phyloP scores from a whole-genome alignment of 2,888 invertebrate species.

The Leptopilina myrica region DNA sequence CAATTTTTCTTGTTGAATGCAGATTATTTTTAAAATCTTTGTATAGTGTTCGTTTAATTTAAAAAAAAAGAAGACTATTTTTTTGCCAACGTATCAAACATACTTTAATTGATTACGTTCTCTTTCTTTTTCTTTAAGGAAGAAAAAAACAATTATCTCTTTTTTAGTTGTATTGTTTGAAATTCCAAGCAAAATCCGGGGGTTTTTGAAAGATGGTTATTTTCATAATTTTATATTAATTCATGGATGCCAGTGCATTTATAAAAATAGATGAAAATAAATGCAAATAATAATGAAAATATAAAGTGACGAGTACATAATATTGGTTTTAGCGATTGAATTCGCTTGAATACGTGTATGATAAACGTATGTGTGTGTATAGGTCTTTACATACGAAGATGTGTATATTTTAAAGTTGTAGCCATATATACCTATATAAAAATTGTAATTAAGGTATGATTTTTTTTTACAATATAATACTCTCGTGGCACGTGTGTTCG shows the following conservation, averaged over 20 bases:
- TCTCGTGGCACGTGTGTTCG: slow-evolving; percentile 21
- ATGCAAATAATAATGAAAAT: slow-evolving; percentile 14
- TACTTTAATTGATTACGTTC: slow-evolving; percentile 21
- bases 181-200: neutral
- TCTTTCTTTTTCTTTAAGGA: neutral
- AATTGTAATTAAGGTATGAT: slow-evolving; percentile 32
- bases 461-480: slow-evolving; percentile 26
- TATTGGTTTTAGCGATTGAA: slow-evolving; percentile 4
- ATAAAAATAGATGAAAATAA: neutral
- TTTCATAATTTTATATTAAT: slow-evolving; percentile 38
- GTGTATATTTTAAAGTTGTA: slow-evolving; percentile 38
- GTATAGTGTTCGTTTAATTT: slow-evolving; percentile 34
- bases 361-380: slow-evolving; percentile 34
- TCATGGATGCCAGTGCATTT: slow-evolving; percentile 19
- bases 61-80: neutral
- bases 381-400: slow-evolving; percentile 39
- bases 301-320: slow-evolving; percentile 17
- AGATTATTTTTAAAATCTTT: slow-evolving; percentile 29
- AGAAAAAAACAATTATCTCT: neutral
- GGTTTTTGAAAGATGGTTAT: slow-evolving; percentile 23
- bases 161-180: slow-evolving; percentile 5
- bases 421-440: slow-evolving; percentile 35
- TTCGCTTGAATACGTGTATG: slow-evolving; percentile 34
- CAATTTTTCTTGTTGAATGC: slow-evolving; percentile 13
- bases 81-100: slow-evolving; percentile 9